Base-by-base conservation (phyloP, 1,140 invertebrate species). In the Armadillidium nasatum region DNA sequence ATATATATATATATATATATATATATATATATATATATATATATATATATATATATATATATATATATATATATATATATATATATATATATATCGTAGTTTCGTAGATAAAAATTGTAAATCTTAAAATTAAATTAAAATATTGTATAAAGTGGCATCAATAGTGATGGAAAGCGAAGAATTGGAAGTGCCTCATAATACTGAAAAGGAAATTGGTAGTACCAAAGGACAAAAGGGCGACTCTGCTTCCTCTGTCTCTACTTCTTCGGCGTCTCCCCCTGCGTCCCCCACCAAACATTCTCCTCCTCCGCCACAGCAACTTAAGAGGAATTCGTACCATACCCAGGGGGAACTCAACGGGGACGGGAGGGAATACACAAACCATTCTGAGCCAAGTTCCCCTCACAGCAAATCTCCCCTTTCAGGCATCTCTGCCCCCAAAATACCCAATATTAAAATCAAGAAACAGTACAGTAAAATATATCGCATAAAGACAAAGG, bases 391-490 rank as follows among this genome's bases (percentile, higher is more conserved):
- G 50, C 11, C 50, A 19, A 60, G 11, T 13, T 60, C 50, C 19
- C 50, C 50, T 60, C 19, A 13, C 2, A 15, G 11, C 50, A 60
- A 60, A 4, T 60, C 50, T 19, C 50, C 50, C 7, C 50, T 60
- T 13, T 60, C 50, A 4, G 50, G 50, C 11, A 60, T 60, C 2
- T 60, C 50, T 19, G 50, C 50, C 50, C 50, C 50, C 2, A 60
- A 60, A 60, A 60, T 60, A 19, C 50, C 50, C 11, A 60, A 60
- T 19, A 60, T 60, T 60, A 60, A 60, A 60, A 60, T 60, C 19
- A 60, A 60, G 19, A 60, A 60, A 60, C 50, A 60, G 50, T 60
- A 60, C 50, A 60, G 50, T 7, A 60, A 60, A 19, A 60, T 60
- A 13, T 60, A 60, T 7, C 50, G 50, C 11, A 60, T 60, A 15